Conservation (phyloP, 2,797 vertebrate genomes). For the Sebastes iracundus region DNA sequence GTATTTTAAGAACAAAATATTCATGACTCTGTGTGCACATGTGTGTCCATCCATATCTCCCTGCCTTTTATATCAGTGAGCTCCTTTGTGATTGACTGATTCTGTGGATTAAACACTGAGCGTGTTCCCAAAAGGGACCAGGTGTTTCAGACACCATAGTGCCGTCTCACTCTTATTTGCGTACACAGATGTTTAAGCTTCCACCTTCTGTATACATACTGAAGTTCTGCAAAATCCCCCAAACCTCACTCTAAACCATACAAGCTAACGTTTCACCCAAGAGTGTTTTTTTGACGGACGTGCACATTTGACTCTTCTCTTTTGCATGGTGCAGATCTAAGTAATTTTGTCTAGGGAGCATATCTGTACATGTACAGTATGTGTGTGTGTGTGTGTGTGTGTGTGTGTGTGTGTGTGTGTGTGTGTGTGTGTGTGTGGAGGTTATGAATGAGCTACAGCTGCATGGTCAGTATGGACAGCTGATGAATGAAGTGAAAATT, state of each 20-base stretch:
- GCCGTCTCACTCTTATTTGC: slow-evolving; percentile 70
- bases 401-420: background rate
- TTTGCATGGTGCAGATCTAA: slow-evolving; percentile 24
- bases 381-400: background rate
- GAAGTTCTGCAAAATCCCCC: slow-evolving; percentile 69
- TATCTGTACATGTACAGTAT: background rate
- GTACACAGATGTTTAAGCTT: slow-evolving; percentile 77
- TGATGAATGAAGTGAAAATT: slow-evolving; percentile 77
- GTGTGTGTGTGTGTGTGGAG: slow-evolving; percentile 1
- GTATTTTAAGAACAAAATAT: slow-evolving; percentile 13
- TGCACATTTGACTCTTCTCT: slow-evolving; percentile 31
- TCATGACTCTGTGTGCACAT: slow-evolving; percentile 13
- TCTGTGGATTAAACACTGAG: slow-evolving; percentile 41
- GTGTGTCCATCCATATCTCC: slow-evolving; percentile 18
- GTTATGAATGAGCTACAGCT: slow-evolving; percentile 80
- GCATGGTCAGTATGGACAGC: slow-evolving; percentile 70
- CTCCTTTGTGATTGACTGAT: slow-evolving; percentile 11
- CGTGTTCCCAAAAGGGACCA: slow-evolving; percentile 57
- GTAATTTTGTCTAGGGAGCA: background rate
- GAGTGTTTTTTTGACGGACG: background rate
- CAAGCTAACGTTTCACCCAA: slow-evolving; percentile 1
- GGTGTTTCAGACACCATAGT: slow-evolving; percentile 58
- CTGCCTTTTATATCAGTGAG: slow-evolving; percentile 2
- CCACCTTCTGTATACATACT: slow-evolving; percentile 56
- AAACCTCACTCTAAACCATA: slow-evolving; percentile 26